Conservation (phyloP, 1,140 invertebrate genomes). For the Cotesia glomerata region DNA sequence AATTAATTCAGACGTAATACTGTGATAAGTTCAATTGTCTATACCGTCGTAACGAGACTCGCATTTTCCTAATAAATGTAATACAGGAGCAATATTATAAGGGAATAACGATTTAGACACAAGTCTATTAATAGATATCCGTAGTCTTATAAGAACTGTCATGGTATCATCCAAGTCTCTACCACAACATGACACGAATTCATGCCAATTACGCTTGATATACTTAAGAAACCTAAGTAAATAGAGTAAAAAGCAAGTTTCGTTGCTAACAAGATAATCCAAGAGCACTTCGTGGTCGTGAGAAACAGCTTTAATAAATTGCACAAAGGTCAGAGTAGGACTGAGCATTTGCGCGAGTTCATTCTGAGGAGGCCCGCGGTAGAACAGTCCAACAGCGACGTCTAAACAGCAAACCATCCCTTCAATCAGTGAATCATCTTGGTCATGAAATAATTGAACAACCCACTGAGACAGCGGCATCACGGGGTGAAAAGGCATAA, state of each 20-base stretch:
- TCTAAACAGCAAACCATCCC: constrained; percentile 91
- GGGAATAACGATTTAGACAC: constrained; percentile 84
- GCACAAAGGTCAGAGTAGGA: constrained; percentile 82
- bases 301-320: constrained; percentile 82
- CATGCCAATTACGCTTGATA: constrained; percentile 81
- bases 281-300: constrained; percentile 83
- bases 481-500: constrained; percentile 85
- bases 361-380: constrained; percentile 78
- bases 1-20: constrained; percentile 20
- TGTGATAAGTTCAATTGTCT: constrained; percentile 47
- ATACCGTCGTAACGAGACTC: constrained; percentile 83
- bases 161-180: constrained; percentile 82
- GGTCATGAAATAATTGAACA: constrained; percentile 86
- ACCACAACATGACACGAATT: constrained; percentile 80
- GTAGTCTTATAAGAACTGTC: constrained; percentile 79
- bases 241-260: constrained; percentile 89
- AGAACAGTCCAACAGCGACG: constrained; percentile 82
- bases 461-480: constrained; percentile 86
- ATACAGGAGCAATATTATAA: constrained; percentile 88
- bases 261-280: constrained; percentile 88
- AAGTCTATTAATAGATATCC: constrained; percentile 80
- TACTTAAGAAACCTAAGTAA: constrained; percentile 86
- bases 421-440: constrained; percentile 89
- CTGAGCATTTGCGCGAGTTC: constrained; percentile 80
- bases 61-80: constrained; percentile 82